These are phyloP conservation scores for Ganaspis brasiliensis DNA, from an alignment of 2,888 invertebrate genomes.

Conservation along the genomic window DNA sequence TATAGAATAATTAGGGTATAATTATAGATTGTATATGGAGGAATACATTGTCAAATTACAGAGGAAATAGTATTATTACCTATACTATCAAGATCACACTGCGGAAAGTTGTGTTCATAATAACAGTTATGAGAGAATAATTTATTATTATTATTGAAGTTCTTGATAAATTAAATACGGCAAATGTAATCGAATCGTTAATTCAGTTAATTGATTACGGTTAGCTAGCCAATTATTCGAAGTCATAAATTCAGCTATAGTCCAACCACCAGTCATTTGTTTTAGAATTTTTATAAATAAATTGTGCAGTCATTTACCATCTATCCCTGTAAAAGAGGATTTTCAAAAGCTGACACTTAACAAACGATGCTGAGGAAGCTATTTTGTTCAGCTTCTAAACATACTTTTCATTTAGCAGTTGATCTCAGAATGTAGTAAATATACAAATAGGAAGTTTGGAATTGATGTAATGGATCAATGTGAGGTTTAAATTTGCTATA, in stretches of 20 bases:
- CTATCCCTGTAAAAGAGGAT: not conserved
- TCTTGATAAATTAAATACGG: slow-evolving; percentile 2
- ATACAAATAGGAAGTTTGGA: too few species aligned
- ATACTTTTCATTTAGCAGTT: not conserved
- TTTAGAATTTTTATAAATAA: not conserved
- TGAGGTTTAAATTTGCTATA: too few species aligned
- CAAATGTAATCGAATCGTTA: slow-evolving; percentile 13
- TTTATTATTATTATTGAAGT: slow-evolving; percentile 20
- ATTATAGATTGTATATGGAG: slow-evolving; percentile 8
- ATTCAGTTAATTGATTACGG: slow-evolving; percentile 4
- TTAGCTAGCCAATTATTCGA: not conserved
- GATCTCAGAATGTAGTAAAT: too few species aligned
- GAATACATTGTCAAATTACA: slow-evolving; percentile 20
- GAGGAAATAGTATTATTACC: slow-evolving; percentile 22
- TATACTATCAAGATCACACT: slow-evolving; percentile 9
- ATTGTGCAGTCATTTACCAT: not conserved
- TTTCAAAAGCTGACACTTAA: not conserved
- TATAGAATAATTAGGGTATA: slow-evolving; percentile 17
- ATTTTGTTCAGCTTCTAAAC: not conserved
- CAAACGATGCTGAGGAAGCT: not conserved
- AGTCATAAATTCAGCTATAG: not conserved
- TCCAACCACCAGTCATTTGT: slow-evolving; percentile 3
- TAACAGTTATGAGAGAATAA: slow-evolving; percentile 20
- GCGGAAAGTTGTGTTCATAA: slow-evolving; percentile 10
- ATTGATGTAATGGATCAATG: too few species aligned